These are phyloP conservation scores for Eriocheir sinensis DNA, from an alignment of 1,140 invertebrate species.

Conservation along the genomic window DNA sequence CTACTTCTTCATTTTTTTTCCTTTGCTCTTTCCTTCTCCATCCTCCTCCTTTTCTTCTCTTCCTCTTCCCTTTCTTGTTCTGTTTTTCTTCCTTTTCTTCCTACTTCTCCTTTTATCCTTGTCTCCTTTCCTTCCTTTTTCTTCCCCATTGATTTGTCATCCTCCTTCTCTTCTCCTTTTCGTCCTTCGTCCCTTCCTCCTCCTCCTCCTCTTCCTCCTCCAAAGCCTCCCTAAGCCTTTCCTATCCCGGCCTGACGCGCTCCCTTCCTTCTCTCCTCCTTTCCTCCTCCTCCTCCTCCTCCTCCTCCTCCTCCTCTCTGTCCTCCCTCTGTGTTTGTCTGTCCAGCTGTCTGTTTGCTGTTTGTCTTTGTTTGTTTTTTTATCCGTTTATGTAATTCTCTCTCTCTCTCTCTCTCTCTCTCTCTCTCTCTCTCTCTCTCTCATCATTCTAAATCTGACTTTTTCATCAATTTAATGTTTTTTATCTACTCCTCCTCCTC, in stretches of 20 bases:
- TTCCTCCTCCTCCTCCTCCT: background rate
- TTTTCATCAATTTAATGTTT: background rate
- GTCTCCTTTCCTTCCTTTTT: background rate
- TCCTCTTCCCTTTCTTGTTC: no score
- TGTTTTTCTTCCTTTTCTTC: background rate
- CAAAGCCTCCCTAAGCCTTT: background rate
- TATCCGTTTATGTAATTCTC: background rate
- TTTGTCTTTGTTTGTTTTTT: background rate
- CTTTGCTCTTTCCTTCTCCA: no score
- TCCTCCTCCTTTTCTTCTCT: no score
- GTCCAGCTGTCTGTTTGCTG: background rate
- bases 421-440: slow-evolving; percentile 40
- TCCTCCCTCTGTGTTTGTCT: background rate
- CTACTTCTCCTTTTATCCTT: background rate
- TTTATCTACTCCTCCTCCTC: background rate
- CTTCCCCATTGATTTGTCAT: no score
- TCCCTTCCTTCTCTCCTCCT: no score
- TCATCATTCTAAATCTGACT: background rate
- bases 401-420: slow-evolving; percentile 4
- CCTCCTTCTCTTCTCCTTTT: background rate
- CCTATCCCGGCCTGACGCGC: no score
- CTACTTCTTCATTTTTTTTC: no score
- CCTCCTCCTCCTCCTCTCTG: background rate
- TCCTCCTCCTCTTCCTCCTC: background rate
- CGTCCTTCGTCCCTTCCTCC: background rate